Conservation (phyloP, 2,888 invertebrate species). For the Idaea aversata region DNA sequence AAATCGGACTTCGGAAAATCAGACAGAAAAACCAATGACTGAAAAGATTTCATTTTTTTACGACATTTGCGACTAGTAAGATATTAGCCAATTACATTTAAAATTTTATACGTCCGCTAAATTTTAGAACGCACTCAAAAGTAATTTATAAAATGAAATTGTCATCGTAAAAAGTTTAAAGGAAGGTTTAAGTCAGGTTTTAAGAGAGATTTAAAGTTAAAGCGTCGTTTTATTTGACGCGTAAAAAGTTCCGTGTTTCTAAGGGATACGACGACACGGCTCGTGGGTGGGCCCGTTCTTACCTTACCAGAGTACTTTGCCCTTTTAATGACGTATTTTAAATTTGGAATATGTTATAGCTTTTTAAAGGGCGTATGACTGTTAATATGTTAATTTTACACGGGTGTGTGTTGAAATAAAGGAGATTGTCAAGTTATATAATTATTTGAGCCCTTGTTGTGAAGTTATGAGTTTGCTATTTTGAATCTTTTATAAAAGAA, state of each 20-base stretch:
- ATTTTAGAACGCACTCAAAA: constrained; percentile 23
- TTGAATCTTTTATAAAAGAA: too few species aligned
- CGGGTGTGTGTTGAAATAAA: neutral
- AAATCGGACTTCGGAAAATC: too few species aligned
- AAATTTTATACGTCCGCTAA: constrained; percentile 5
- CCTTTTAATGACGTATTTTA: neutral
- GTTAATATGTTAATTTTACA: neutral
- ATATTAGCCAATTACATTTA: constrained; percentile 21
- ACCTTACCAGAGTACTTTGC: neutral
- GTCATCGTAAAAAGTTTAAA: constrained; percentile 24
- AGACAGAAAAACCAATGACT: too few species aligned
- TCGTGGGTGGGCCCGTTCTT: neutral
- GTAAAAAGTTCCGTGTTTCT: constrained; percentile 24
- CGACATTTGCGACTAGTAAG: neutral
- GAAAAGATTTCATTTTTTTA: too few species aligned
- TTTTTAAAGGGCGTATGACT: neutral
- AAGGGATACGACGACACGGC: constrained; percentile 13
- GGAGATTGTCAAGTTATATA: neutral
- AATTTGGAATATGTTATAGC: neutral
- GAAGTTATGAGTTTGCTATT: too few species aligned
- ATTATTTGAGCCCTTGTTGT: too few species aligned
- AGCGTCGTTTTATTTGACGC: constrained; percentile 13
- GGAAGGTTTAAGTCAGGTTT: constrained; percentile 15
- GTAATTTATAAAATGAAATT: constrained; percentile 29
- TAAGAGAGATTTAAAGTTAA: constrained; percentile 28